These are phyloP conservation scores for Lophotis ruficrista DNA, from an alignment of 2,113 vertebrate genomes.

Conservation along the genomic window DNA sequence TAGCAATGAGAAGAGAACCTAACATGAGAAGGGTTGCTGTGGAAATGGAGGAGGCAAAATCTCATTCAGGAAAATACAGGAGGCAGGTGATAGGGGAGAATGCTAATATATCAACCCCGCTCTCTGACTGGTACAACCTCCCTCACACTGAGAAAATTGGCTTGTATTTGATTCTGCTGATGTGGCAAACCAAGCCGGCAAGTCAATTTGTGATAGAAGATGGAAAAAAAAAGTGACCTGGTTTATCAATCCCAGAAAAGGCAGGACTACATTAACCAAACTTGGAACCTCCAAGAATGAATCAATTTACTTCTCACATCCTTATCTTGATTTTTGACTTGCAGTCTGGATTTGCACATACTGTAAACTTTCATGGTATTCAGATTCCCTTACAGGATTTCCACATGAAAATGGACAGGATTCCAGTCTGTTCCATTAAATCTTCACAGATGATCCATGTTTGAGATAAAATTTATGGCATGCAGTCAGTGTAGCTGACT, in stretches of 20 bases:
- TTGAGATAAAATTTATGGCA: background rate
- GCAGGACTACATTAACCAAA: background rate
- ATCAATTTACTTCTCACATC: background rate
- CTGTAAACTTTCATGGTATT: background rate
- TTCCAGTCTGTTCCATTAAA: background rate
- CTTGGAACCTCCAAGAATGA: background rate
- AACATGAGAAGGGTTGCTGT: background rate
- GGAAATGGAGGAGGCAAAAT: background rate
- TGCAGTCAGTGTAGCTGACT: background rate
- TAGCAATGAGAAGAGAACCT: background rate
- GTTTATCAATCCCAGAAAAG: background rate
- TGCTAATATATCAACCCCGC: background rate
- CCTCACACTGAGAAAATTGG: background rate
- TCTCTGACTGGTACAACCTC: background rate
- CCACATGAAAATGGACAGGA: background rate
- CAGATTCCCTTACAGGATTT: background rate
- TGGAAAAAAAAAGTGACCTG: constrained; percentile 17
- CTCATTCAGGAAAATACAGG: background rate
- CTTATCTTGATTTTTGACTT: background rate
- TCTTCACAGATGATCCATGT: background rate
- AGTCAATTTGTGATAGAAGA: constrained; percentile 32
- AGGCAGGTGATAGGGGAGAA: background rate
- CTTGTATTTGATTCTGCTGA: constrained; percentile 45
- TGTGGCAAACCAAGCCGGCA: constrained; percentile 11
- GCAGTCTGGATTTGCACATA: background rate